phyloP scores from a whole-genome alignment of 2,888 invertebrate species.

The Rhagonycha lutea region DNA sequence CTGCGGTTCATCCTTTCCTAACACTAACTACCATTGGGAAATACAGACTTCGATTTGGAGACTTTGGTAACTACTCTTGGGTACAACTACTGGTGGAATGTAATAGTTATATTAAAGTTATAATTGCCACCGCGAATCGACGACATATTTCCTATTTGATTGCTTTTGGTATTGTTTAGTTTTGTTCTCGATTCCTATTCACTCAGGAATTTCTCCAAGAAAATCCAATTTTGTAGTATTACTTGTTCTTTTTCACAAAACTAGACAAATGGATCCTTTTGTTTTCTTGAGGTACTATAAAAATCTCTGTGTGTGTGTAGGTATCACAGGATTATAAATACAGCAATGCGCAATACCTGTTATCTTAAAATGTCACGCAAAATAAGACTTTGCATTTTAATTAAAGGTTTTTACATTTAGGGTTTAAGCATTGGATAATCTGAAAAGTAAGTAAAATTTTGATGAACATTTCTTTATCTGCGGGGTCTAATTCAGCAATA shows the following conservation, averaged over 20 bases:
- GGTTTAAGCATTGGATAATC: background rate
- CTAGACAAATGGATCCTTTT: background rate
- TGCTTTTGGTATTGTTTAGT: slow-evolving; percentile 23
- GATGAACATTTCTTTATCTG: slow-evolving; percentile 4
- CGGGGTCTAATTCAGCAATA: background rate
- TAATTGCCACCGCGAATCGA: slow-evolving; percentile 26
- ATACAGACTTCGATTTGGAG: slow-evolving; percentile 23
- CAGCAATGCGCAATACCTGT: background rate
- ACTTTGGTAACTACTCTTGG: slow-evolving; percentile 24
- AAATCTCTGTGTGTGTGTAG: background rate
- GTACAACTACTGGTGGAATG: slow-evolving; percentile 22
- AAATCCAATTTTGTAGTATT: slow-evolving; percentile 7
- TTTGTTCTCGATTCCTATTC: slow-evolving; percentile 12
- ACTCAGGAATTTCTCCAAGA: slow-evolving; percentile 3
- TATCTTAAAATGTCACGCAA: slow-evolving; percentile 4
- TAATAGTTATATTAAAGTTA: slow-evolving; percentile 28
- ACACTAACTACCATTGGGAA: slow-evolving; percentile 11
- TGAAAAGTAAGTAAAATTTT: slow-evolving; percentile 3
- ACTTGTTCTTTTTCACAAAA: background rate
- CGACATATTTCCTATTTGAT: slow-evolving; percentile 23
- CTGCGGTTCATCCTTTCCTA: slow-evolving; percentile 16
- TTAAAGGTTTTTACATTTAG: background rate
- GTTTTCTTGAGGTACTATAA: background rate
- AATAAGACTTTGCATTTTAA: slow-evolving; percentile 9
- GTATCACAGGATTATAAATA: background rate